phyloP scores from a whole-genome alignment of 92 coral and sea anemone species.

The Heteractis magnifica region DNA sequence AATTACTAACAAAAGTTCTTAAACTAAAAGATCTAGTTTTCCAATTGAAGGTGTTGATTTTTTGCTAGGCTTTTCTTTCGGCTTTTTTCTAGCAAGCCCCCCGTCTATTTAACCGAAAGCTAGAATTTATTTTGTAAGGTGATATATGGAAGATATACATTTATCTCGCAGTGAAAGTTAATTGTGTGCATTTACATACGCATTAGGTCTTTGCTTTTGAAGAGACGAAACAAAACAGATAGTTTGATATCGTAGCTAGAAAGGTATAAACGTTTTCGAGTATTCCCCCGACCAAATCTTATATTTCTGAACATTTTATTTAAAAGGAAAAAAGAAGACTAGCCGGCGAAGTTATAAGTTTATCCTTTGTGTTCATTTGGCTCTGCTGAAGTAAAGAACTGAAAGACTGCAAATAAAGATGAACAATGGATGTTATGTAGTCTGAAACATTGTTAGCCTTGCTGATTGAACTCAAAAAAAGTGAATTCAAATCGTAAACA shows the following conservation, averaged over 20 bases:
- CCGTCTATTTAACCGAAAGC: not conserved
- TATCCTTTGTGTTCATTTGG: not conserved
- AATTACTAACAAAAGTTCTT: not conserved
- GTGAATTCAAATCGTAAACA: not conserved
- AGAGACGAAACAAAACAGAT: not conserved
- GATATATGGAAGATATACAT: not conserved
- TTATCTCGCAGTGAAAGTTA: not conserved
- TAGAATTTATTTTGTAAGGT: not conserved
- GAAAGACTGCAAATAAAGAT: not conserved
- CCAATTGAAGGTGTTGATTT: not conserved
- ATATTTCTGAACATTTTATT: not conserved
- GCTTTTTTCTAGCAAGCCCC: not conserved
- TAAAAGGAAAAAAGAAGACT: not conserved
- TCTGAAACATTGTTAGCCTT: constrained; percentile 9
- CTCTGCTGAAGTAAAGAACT: not conserved
- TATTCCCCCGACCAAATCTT: not conserved
- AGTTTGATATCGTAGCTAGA: not conserved
- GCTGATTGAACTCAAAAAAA: not conserved
- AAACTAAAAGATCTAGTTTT: not conserved
- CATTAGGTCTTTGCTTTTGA: constrained; percentile 9
- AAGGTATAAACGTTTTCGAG: not conserved
- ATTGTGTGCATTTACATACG: constrained; percentile 1
- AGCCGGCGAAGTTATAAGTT: not conserved
- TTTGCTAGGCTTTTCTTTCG: not conserved
- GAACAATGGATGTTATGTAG: not conserved